These are phyloP conservation scores for Actinernus sp. DNA, from an alignment of 92 coral and sea anemone genomes.

Conservation along the genomic window DNA sequence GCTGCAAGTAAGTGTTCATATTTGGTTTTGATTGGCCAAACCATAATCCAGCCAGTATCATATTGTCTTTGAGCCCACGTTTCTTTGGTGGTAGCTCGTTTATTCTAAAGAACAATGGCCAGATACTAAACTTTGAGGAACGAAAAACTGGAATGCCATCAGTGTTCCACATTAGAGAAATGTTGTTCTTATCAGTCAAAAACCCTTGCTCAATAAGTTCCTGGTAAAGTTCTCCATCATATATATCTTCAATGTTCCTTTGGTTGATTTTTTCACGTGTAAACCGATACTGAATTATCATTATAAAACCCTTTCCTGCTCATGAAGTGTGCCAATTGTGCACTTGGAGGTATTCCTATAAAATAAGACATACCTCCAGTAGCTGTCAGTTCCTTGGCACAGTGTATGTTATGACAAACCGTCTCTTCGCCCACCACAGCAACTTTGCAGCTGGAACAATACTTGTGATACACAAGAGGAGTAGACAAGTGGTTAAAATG, in stretches of 20 bases:
- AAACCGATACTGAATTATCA: slow-evolving; percentile 61
- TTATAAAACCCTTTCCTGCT: slow-evolving; percentile 40
- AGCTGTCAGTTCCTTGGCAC: slow-evolving; percentile 38
- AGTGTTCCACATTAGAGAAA: slow-evolving; percentile 61
- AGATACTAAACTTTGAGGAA: slow-evolving; percentile 77
- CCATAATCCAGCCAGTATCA: slow-evolving; percentile 80
- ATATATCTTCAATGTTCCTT: slow-evolving; percentile 51
- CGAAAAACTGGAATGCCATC: slow-evolving; percentile 81
- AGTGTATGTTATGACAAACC: slow-evolving; percentile 45
- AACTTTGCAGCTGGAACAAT: slow-evolving; percentile 44
- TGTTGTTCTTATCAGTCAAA: slow-evolving; percentile 34
- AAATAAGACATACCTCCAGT: slow-evolving; percentile 35
- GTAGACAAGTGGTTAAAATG: slow-evolving; percentile 41
- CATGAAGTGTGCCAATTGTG: slow-evolving; percentile 47
- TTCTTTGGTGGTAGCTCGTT: slow-evolving; percentile 62
- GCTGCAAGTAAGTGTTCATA: slow-evolving; percentile 72
- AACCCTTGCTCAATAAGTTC: slow-evolving; percentile 46
- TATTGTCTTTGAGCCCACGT: slow-evolving; percentile 60
- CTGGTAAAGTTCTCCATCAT: slow-evolving; percentile 68
- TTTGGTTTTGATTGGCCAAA: slow-evolving; percentile 73
- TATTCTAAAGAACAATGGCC: slow-evolving; percentile 65
- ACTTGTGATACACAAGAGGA: slow-evolving; percentile 44
- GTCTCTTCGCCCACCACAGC: neutral
- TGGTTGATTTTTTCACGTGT: slow-evolving; percentile 20
- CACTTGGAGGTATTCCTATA: slow-evolving; percentile 53